Evolutionary conservation across 2,888 invertebrate species (phyloP).

Genomic region (Torymus texanus): DNA sequence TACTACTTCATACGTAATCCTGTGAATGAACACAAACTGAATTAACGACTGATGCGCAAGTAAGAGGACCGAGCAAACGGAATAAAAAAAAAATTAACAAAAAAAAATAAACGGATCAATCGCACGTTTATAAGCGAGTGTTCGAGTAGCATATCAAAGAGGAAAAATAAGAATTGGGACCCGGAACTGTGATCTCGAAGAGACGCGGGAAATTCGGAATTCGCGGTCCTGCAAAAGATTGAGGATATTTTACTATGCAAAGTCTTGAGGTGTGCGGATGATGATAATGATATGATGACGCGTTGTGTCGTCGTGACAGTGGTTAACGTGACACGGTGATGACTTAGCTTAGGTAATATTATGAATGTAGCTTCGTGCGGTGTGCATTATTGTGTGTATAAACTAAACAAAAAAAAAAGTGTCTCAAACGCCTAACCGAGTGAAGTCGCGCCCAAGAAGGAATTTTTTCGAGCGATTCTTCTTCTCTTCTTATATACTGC

Average conservation of each 20-base stretch:
- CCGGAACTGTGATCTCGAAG: constrained; percentile 15
- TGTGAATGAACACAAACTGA: constrained; percentile 30
- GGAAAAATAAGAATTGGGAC: constrained; percentile 7
- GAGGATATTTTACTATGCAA: constrained; percentile 51
- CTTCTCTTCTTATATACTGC: background rate
- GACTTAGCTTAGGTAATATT: constrained; percentile 40
- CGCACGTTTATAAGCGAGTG: constrained; percentile 50
- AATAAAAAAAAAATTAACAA: constrained; percentile 28
- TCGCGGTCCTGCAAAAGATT: constrained; percentile 2
- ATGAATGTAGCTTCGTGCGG: constrained; percentile 52
- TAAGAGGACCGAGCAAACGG: constrained; percentile 20
- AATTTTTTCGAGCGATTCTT: constrained; percentile 32
- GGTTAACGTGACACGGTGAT: background rate
- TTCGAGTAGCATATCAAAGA: constrained; percentile 56
- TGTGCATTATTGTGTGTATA: constrained; percentile 49
- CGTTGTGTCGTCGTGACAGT: background rate
- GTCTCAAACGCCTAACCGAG: constrained; percentile 42
- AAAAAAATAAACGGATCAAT: constrained; percentile 44
- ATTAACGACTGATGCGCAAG: constrained; percentile 35
- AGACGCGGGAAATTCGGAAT: background rate
- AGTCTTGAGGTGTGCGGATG: constrained; percentile 33
- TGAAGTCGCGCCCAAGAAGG: constrained; percentile 46
- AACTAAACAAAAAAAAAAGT: constrained; percentile 23
- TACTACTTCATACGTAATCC: constrained; percentile 33
- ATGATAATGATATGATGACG: constrained; percentile 14